Base-by-base conservation (phyloP, 2,113 vertebrate genomes). In the Haemorhous mexicanus region DNA sequence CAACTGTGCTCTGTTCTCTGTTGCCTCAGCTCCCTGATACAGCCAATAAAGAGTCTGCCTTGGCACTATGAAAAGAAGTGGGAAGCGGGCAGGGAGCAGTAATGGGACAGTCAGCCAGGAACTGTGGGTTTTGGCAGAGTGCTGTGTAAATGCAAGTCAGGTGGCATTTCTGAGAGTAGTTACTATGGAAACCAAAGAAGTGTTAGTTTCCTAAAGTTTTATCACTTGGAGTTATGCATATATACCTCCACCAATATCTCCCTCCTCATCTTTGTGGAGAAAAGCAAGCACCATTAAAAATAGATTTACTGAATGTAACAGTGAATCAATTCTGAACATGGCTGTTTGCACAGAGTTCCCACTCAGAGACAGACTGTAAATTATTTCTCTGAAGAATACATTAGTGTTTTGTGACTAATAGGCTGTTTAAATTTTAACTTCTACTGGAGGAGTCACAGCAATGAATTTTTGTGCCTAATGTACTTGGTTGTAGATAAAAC, bases 251-350 rank as follows among this genome's bases (percentile, higher is more conserved):
- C 39, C 14, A 3, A 10, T 56, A 64, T 80, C 28, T 90, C 27
- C n/a, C 11, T 73, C 63, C 37, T 76, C 64, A 58, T 82, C 67
- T 77, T 66, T 58, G 67, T 73, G 41, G 14, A 85, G 47, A 62
- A 95, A 95, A 88, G 68, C 44, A 89, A 94, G 84, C n/a, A 61
- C 61, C 49, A 82, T 91, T 95, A 91, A 93, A 93, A 94, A 87
- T 9, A 91, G 79, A 93, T 95, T 93, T 93, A 79, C 58, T 26
- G 87, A 89, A 79, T 61, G 22, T 85, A 73, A 41, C 52, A 41
- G 90, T 27, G 58, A 89, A 87, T 50, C 67, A 66, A 32, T 79
- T 76, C 76, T 66, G 67, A 61, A 83, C 86, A 49, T 75, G 62
- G 52, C 50, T 90, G 58, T 79, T 93, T 87, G 78, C 28, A 72